These are phyloP conservation scores for Parelbella ahira DNA, from an alignment of 2,888 invertebrate genomes.

Conservation along the genomic window DNA sequence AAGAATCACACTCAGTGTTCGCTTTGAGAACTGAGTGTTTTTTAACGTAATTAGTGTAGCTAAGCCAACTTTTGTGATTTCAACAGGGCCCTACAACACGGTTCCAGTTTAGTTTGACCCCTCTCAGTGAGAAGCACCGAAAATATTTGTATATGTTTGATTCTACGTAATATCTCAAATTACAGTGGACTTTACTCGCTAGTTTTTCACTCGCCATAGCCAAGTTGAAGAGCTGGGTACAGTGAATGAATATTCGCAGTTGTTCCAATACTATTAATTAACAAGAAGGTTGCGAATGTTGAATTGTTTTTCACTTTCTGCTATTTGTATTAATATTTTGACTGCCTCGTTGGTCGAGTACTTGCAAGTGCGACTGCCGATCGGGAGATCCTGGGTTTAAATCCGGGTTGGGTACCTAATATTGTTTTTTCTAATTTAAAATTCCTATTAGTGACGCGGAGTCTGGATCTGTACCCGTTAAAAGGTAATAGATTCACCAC, in stretches of 20 bases:
- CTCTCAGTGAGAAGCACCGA: not conserved
- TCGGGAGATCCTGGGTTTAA: too few species aligned
- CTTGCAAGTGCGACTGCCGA: too few species aligned
- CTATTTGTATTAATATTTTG: too few species aligned
- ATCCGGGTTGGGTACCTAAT: too few species aligned
- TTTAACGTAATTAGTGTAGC: conserved; percentile 65
- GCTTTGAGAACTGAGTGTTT: conserved; percentile 43
- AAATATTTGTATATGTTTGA: conserved; percentile 10
- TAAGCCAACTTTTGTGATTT: conserved; percentile 22
- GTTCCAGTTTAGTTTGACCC: conserved; percentile 11
- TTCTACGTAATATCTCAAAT: conserved; percentile 4
- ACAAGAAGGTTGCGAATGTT: conserved; percentile 8
- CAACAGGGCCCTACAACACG: conserved; percentile 3
- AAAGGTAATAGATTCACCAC: too few species aligned
- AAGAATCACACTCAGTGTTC: conserved; percentile 10
- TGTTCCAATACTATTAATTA: conserved; percentile 15
- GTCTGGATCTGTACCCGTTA: too few species aligned
- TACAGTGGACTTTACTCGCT: conserved; percentile 7
- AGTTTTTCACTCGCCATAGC: conserved; percentile 14
- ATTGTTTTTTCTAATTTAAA: too few species aligned
- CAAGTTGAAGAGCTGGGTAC: conserved; percentile 12
- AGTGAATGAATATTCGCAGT: conserved; percentile 11
- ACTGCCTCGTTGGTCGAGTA: too few species aligned
- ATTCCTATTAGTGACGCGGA: too few species aligned
- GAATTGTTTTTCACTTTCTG: too few species aligned